phyloP scores from a whole-genome alignment of 1,140 invertebrate genomes.

The Lasioglossum baleicum region DNA sequence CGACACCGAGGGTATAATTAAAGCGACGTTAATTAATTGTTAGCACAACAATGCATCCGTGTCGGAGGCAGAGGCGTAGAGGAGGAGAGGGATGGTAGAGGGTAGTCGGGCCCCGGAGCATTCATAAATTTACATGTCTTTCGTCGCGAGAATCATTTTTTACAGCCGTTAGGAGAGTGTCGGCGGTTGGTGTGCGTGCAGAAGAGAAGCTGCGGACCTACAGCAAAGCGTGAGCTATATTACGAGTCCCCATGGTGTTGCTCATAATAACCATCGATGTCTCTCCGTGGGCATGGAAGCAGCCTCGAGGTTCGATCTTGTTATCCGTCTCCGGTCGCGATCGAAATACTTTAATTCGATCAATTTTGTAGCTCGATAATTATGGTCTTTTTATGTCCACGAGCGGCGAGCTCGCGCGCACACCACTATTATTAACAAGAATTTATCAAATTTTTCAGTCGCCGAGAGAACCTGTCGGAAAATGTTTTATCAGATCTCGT shows the following conservation, averaged over 20 bases:
- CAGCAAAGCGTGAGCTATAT: conserved; percentile 72
- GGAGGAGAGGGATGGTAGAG: conserved; percentile 34
- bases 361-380: not conserved
- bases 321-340: conserved; percentile 50
- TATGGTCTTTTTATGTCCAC: not conserved
- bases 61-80: conserved; percentile 42
- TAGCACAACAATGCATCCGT: conserved; percentile 72
- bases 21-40: conserved; percentile 77
- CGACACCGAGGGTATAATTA: conserved; percentile 64
- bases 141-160: conserved; percentile 78
- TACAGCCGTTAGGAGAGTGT: conserved; percentile 70
- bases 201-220: conserved; percentile 70
- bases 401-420: not conserved
- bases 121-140: conserved; percentile 80
- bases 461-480: not conserved
- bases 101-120: conserved; percentile 63
- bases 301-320: conserved; percentile 58
- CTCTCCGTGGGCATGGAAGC: conserved; percentile 59
- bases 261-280: conserved; percentile 77
- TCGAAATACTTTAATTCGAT: conserved; percentile 27
- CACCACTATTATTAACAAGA: not conserved
- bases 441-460: not conserved
- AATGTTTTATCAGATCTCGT: not conserved
- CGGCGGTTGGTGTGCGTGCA: conserved; percentile 46
- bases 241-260: conserved; percentile 76